Conservation (phyloP, 1,140 invertebrate species). For the Cotesia vestalis region DNA sequence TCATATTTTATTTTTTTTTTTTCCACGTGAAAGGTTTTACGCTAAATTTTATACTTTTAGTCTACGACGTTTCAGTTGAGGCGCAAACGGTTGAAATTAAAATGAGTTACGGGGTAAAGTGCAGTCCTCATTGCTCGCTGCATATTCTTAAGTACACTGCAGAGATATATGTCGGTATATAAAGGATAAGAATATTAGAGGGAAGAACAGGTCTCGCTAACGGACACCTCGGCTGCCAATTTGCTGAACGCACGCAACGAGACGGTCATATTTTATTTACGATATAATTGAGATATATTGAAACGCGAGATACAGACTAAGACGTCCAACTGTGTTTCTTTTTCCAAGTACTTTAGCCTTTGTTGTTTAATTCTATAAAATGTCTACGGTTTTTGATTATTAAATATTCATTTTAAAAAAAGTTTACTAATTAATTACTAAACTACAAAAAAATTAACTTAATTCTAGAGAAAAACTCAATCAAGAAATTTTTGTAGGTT, state of each 20-base stretch:
- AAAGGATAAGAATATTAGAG: conserved; percentile 33
- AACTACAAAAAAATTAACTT: no score
- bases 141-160: not conserved
- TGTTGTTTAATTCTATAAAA: conserved; percentile 9
- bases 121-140: conserved; percentile 1
- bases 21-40: not conserved
- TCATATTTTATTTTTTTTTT: not conserved
- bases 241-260: conserved; percentile 56
- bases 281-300: conserved; percentile 64
- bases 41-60: not conserved
- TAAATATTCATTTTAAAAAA: no score
- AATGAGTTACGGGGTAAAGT: no score
- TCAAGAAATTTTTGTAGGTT: no score
- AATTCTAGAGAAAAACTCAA: no score
- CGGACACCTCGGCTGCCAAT: conserved; percentile 56
- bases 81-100: not conserved
- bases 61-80: no score
- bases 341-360: not conserved
- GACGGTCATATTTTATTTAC: conserved; percentile 61
- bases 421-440: no score
- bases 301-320: conserved; percentile 50
- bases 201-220: conserved; percentile 52
- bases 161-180: conserved; percentile 2
- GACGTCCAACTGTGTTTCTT: conserved; percentile 49
- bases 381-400: conserved; percentile 35